phyloP scores from a whole-genome alignment of 2,113 vertebrate species.

The Planiliza haematocheilus region DNA sequence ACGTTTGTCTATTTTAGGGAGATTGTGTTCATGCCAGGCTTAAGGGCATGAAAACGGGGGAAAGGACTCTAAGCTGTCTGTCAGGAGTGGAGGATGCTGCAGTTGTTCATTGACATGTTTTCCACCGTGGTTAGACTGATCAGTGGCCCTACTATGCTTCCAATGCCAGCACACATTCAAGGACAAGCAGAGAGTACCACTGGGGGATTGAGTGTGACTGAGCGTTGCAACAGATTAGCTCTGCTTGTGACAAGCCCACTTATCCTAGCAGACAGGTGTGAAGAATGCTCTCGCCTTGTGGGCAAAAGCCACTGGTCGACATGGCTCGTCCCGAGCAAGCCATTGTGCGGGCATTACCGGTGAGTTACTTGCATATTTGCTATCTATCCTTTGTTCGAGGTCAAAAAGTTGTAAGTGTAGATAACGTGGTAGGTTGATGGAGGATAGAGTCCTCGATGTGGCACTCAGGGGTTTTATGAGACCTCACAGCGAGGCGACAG shows the following conservation, averaged over 20 bases:
- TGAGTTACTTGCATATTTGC: constrained; percentile 67
- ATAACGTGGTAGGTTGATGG: constrained; percentile 59
- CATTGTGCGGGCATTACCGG: constrained; percentile 32
- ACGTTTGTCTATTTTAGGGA: constrained; percentile 11
- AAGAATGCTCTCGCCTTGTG: constrained; percentile 78
- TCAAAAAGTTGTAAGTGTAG: constrained; percentile 57
- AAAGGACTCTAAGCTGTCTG: constrained; percentile 43
- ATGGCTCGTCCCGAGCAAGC: constrained; percentile 51
- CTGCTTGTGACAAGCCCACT: constrained; percentile 77
- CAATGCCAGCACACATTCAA: constrained; percentile 77
- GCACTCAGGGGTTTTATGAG: constrained; percentile 39
- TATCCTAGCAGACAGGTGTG: constrained; percentile 84
- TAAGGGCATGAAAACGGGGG: constrained; percentile 38
- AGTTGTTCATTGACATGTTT: constrained; percentile 70
- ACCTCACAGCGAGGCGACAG: constrained; percentile 36
- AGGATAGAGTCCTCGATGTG: constrained; percentile 34
- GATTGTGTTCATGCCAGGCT: constrained; percentile 13
- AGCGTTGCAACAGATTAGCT: constrained; percentile 84
- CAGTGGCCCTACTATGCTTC: constrained; percentile 68
- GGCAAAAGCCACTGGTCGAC: constrained; percentile 76
- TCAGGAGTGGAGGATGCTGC: constrained; percentile 31
- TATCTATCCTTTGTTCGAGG: constrained; percentile 63
- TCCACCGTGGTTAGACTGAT: constrained; percentile 65
- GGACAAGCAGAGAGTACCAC: constrained; percentile 74
- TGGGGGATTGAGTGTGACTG: constrained; percentile 81